Evolutionary conservation across 2,113 vertebrate species (phyloP), one percentile per base, ranked within the genome.

Genomic region (Muntiacus muntjak): DNA sequence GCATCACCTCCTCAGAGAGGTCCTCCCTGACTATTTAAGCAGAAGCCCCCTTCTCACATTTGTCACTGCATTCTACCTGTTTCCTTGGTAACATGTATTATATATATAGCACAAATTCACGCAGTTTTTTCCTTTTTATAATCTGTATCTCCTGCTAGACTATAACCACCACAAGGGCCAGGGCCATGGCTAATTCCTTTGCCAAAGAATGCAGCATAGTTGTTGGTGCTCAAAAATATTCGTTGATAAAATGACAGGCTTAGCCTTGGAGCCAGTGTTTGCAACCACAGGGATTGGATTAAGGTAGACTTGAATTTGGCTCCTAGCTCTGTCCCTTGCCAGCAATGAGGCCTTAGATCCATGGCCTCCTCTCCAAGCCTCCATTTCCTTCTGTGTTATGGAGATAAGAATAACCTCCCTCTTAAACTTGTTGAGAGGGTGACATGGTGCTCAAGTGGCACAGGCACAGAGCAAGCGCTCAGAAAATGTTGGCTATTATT

Each of bases 271-370:
- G 9, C 17, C 57, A 81, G 36, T 28, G 33, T 3, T 25, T 12
- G 21, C 30, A 5, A 86, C 33, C 26, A 47, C 4, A 52, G 19
- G 64, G 25, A 26, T 2, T 60, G 6, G 57, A 54, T 25, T 45
- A 26, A 74, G 30, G 50, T 1, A 26, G 26, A 33, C 26, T n/a
- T 13, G 15, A 7, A 2, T 78, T 91, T 36, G 30, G 26, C 10
- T 87, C 26, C 62, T 14, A 64, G 7, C 40, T 87, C 74, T 14
- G 45, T 33, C 23, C 36, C 33, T 45, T 28, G 25, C 47, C 45
- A 52, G 43, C 6, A n/a, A 3, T 0, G 14, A 89, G 30, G 45
- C 45, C 45, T 64, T 1, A 0, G 21, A 17, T 7, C 9, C 81
- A 28, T 52, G 55, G 33, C 89, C 11, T 71, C 28, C 45, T 28